phyloP scores from a whole-genome alignment of 35 echinoderm and acorn worm species.

The Chiridota heheva region DNA sequence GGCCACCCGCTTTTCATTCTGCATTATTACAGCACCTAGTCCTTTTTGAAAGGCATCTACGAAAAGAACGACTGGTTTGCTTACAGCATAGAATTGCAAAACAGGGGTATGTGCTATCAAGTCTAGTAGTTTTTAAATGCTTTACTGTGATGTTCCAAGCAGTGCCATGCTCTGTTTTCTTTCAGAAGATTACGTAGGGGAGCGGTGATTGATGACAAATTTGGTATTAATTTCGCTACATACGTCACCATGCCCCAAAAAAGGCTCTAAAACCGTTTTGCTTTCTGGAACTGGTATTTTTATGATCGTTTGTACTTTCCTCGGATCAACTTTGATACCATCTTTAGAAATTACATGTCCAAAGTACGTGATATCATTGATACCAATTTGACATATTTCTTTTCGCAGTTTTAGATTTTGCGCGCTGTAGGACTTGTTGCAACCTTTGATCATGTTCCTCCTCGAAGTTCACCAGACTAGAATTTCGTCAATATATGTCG shows the following conservation, averaged over 20 bases:
- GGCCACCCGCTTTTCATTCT: too few species aligned
- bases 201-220: neutral
- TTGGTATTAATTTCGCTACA: constrained; percentile 18
- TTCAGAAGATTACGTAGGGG: neutral
- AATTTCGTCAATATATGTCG: neutral
- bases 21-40: too few species aligned
- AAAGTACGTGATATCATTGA: constrained; percentile 14
- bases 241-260: constrained; percentile 10
- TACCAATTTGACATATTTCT: neutral
- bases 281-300: neutral
- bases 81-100: neutral
- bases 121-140: neutral
- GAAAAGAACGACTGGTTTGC: too few species aligned
- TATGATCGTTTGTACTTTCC: neutral
- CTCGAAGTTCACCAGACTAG: neutral
- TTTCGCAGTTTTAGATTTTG: neutral
- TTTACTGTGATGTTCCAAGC: neutral
- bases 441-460: constrained; percentile 4
- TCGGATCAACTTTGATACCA: constrained; percentile 11
- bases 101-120: constrained; percentile 10
- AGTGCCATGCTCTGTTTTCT: too few species aligned
- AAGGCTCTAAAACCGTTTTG: neutral
- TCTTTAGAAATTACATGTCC: constrained; percentile 1
- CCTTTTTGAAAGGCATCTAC: too few species aligned
- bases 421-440: neutral